Evolutionary conservation across 2,888 invertebrate species (phyloP), one percentile per base, ranked within the genome.

Genomic region (Bunonema sp.): DNA sequence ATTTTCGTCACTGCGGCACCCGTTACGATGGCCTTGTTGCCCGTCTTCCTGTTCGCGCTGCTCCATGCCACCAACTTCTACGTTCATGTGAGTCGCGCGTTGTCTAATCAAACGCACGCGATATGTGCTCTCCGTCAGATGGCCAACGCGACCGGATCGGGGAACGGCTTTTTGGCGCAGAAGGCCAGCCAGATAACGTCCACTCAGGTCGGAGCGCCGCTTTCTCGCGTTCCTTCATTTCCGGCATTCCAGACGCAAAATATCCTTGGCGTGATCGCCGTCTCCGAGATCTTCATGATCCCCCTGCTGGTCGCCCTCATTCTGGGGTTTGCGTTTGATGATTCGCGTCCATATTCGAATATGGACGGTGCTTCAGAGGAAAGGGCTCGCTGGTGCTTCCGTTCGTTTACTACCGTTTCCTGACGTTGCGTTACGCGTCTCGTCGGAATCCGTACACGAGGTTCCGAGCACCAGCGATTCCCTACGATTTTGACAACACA

Each of bases 381-480:
- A 79, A 81, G 72, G 83, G 83, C 66, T 84, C 83, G 22, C 74
- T 93, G 44, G 75, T 93, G 66, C 82, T 88, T 12, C 89, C 91
- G 33, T 83, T 97, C 73, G 79, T 89, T 64, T 97, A 93, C 77
- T 93, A 89, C 74, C 84, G 91, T 70, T 97, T 97, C 74, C 75
- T 97, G 62, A 79, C 81, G 46, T 78, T 86, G 70, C 80, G 97
- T 47, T 88, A 93, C 74, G 76, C 82, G 46, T 93, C 93, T 4
- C 79, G 86, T 43, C 80, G 97, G 59, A 97, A 97, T 77, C 89
- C 91, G 0, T 86, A 85, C 75, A 87, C 87, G 40, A 80, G 87
- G 69, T 86, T 49, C 46, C 2, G 35, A 35, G 29, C 35, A 32
- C 39, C 31, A 47, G 43, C 18, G 34, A 36, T 19, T 2, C 16